Evolutionary conservation across 2,797 vertebrate genomes (phyloP), one percentile per base, ranked within the genome.

Genomic region (Hapalemur alaotrensis): DNA sequence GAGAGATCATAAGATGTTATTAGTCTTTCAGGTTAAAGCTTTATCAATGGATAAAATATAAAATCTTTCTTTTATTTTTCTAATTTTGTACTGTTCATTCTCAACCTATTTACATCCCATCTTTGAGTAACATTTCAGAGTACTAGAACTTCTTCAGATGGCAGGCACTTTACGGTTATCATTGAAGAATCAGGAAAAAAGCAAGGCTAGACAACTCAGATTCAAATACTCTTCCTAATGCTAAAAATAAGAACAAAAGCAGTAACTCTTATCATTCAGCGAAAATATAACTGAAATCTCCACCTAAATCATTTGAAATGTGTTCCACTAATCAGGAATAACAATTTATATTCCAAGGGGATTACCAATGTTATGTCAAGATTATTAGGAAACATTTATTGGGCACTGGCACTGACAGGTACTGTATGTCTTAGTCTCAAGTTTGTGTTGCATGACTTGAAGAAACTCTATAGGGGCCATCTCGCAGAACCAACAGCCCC

Each of bases 21-120:
- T 48, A 79, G 54, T 22, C 41, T 18, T 92, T 85, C 17, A 54
- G 17, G n/a, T 72, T 92, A 30, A 63, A 63, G 57, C 25, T 92
- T 95, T 65, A 83, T 43, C 38, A 87, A 83, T 25, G 41, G 52
- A 61, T 78, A 85, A 41, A 72, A 57, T 65, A 69, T 38, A 43
- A 94, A 93, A 86, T 57, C 7, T 87, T 92, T 73, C 18, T 82
- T 93, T 91, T 67, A 41, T 61, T 81, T 88, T 97, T 80, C 41
- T 79, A 84, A 89, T 86, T 93, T 85, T 75, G 4, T 28, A 88
- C 65, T 38, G 18, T 46, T 90, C 52, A 72, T 92, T 94, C 57
- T 67, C 35, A 67, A 73, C n/a, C 38, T 95, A 94, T 43, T 85
- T 93, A 78, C 38, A 88, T 15, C 20, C 81, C 46, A 93, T 79